Evolutionary conservation across 2,113 vertebrate species (phyloP).

Genomic region (Athene cunicularia): DNA sequence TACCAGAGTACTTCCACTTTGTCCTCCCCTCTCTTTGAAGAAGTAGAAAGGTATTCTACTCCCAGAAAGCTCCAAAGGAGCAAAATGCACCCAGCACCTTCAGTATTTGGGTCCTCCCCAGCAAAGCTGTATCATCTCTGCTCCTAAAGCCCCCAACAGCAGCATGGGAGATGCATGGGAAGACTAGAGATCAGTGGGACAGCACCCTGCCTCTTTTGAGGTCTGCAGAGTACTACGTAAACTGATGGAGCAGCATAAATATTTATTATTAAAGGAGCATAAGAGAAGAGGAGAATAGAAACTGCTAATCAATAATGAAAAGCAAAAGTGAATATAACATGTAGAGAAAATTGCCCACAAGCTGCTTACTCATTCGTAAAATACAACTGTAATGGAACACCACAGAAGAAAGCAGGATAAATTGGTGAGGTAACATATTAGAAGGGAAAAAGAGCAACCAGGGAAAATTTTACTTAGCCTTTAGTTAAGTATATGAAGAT

Average conservation of each 20-base stretch:
- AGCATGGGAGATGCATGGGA: background rate
- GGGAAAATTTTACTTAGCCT: background rate
- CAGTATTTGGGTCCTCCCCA: background rate
- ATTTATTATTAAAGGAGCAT: background rate
- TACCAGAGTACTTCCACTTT: background rate
- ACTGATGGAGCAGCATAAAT: background rate
- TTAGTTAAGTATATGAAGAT: background rate
- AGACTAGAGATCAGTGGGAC: background rate
- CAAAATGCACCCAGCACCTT: background rate
- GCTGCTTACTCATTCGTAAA: background rate
- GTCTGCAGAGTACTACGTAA: background rate
- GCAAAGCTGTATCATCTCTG: background rate
- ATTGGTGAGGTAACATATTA: background rate
- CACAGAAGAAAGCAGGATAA: background rate
- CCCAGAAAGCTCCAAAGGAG: background rate
- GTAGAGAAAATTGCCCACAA: background rate
- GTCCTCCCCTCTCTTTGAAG: background rate
- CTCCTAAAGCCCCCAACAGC: background rate
- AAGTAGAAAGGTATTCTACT: background rate
- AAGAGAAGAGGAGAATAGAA: background rate
- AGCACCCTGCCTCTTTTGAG: background rate
- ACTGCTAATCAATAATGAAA: slow-evolving; percentile 20
- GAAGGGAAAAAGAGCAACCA: background rate
- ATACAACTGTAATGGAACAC: background rate
- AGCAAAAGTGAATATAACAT: background rate